Base-by-base conservation (phyloP, 1,140 invertebrate genomes). In the Drosophila lacteicornis region DNA sequence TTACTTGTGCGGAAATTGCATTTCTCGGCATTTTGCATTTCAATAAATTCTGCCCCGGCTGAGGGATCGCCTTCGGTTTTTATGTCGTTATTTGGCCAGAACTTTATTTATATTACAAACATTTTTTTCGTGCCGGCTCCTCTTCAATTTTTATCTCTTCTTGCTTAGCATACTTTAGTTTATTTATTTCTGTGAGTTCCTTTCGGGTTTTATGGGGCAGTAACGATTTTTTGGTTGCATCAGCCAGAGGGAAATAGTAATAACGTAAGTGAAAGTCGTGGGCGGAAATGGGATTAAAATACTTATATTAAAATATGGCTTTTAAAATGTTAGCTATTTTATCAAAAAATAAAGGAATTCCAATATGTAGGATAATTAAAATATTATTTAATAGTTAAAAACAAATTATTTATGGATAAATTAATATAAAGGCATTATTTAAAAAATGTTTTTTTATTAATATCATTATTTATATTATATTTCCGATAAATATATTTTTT, bases 1-100 rank as follows among this genome's bases (percentile, higher is more conserved):
- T 79, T 87, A 75, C 62, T 79, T 71, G 61, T 68, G 68, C 77
- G 80, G 84, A 88, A 87, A 88, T 87, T 87, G 84, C 84, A 87
- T 87, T 87, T 87, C 84, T 90, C 85, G 79, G 85, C 68, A 88
- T 79, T 87, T 87, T 79, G 80, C 74, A 87, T 84, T 87, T 87
- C 84, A 87, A 87, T 87, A 87, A 84, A 88, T 87, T 88, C 67
- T 15, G 49, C 43, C 51, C 40, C 22, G 53, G 19, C 53, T 19
- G 53, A 79, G 77, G 80, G 69, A 53, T 42, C 22, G 60, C 67
- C 43, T 49, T 56, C 36, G 57, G 43, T 61, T 85, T 85, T 86
- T 82, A 79, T 76, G 70, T 68, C 77, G 61, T 45, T 68, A 73
- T 68, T 80, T 73, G 65, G 50, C 46, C 25, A 46, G 70, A 63